Evolutionary conservation across 2,888 invertebrate species (phyloP).

Genomic region (Euspilapteryx auroguttella): DNA sequence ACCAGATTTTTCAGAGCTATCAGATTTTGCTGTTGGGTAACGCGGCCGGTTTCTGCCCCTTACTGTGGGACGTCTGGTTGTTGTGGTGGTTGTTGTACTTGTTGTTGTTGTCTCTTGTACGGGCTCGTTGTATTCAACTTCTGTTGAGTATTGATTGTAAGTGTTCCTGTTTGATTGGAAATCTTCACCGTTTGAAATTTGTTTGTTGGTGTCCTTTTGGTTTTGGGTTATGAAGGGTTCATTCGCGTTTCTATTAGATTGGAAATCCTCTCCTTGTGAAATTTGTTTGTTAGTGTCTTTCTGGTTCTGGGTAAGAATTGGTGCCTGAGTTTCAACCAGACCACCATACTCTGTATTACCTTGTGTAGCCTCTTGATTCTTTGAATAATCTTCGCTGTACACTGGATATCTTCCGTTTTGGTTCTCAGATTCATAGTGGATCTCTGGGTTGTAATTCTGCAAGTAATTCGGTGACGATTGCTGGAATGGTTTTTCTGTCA

Average conservation of each 20-base stretch:
- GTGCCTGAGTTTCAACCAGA: too few species aligned
- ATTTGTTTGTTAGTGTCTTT: too few species aligned
- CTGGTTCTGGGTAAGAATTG: too few species aligned
- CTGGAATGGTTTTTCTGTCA: slow-evolving; percentile 22
- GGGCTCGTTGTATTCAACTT: slow-evolving; percentile 16
- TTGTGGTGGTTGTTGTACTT: slow-evolving; percentile 28
- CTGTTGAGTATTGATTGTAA: slow-evolving; percentile 22
- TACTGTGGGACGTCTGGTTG: slow-evolving; percentile 29
- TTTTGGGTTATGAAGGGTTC: too few species aligned
- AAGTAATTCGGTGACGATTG: slow-evolving; percentile 27
- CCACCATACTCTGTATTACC: too few species aligned
- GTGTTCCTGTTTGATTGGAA: not conserved
- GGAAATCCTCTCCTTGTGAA: too few species aligned
- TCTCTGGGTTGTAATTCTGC: slow-evolving; percentile 40
- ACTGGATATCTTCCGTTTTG: slow-evolving; percentile 25
- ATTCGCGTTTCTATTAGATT: too few species aligned
- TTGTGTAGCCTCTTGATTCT: too few species aligned
- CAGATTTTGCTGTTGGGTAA: slow-evolving; percentile 20
- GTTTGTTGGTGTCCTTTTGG: too few species aligned
- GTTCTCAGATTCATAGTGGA: slow-evolving; percentile 37
- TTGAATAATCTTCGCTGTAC: slow-evolving; percentile 17
- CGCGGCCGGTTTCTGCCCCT: slow-evolving; percentile 38
- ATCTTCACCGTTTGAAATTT: too few species aligned
- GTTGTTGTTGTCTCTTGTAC: slow-evolving; percentile 15
- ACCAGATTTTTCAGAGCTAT: slow-evolving; percentile 30